These are phyloP conservation scores for Grammomys surdaster DNA, from an alignment of 2,113 vertebrate genomes.

Conservation along the genomic window DNA sequence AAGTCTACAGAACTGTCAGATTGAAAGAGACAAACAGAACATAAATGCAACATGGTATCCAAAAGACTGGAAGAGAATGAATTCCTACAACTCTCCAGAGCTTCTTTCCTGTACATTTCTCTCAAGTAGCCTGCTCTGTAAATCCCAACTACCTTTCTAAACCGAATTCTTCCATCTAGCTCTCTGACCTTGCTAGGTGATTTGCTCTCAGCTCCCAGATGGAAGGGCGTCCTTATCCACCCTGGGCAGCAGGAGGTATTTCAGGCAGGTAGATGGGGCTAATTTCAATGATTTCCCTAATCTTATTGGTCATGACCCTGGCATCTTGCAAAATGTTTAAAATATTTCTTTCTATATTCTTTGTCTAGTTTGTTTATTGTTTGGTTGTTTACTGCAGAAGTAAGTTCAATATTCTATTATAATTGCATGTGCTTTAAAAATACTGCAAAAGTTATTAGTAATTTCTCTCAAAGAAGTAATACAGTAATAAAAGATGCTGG, in stretches of 20 bases:
- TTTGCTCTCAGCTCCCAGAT: neutral
- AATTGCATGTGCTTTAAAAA: neutral
- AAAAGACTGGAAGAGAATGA: neutral
- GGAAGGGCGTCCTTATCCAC: neutral
- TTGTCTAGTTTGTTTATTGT: neutral
- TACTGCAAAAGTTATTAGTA: neutral
- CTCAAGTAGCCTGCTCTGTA: neutral
- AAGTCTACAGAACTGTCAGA: neutral
- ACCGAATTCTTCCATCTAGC: neutral
- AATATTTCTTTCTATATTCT: neutral
- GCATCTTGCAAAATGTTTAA: neutral
- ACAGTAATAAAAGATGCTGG: neutral
- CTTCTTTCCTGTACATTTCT: neutral
- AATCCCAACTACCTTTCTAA: neutral
- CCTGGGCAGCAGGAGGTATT: neutral
- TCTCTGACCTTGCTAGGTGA: neutral
- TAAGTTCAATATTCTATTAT: neutral
- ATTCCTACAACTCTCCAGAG: neutral
- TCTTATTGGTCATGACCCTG: conserved; percentile 8
- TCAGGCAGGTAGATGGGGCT: neutral
- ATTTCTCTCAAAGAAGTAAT: neutral
- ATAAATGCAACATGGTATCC: neutral
- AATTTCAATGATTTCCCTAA: neutral
- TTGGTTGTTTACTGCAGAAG: neutral
- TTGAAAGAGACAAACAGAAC: neutral